These are phyloP conservation scores for Sturmia bella DNA, from an alignment of 2,888 invertebrate genomes.

Conservation along the genomic window DNA sequence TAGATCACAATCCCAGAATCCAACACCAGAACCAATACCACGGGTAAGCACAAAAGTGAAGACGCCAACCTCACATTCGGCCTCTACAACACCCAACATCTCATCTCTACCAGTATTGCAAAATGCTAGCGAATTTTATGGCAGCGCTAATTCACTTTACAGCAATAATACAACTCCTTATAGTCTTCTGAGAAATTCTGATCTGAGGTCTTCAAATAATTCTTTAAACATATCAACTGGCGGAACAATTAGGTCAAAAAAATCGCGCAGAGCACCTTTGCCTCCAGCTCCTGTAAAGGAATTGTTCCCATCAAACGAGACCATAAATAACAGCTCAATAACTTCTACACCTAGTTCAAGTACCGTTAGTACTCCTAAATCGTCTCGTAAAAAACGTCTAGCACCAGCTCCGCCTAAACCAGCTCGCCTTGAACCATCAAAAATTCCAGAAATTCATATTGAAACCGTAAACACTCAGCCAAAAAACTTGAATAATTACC, in stretches of 20 bases:
- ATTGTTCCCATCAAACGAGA: conserved; percentile 72
- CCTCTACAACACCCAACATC: conserved; percentile 44
- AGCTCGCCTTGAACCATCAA: conserved; percentile 68
- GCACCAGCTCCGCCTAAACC: conserved; percentile 84
- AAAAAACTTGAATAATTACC: conserved; percentile 77
- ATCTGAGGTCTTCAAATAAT: conserved; percentile 75
- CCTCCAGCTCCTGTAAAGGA: conserved; percentile 75
- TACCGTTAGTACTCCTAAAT: conserved; percentile 79
- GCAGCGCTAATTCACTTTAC: conserved; percentile 75
- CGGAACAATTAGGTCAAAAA: conserved; percentile 75
- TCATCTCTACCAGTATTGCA: conserved; percentile 71
- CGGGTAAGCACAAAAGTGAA: conserved; percentile 73
- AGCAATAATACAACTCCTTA: conserved; percentile 65
- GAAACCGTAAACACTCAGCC: conserved; percentile 70
- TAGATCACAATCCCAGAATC: conserved; percentile 77
- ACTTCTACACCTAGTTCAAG: conserved; percentile 76
- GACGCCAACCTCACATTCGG: neutral
- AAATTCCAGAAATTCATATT: conserved; percentile 59
- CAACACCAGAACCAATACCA: conserved; percentile 78
- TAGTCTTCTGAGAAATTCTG: conserved; percentile 74
- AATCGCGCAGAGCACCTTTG: conserved; percentile 76
- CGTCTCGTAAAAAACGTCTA: conserved; percentile 84
- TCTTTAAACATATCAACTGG: conserved; percentile 76
- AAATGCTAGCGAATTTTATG: conserved; percentile 75
- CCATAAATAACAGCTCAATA: conserved; percentile 71